Conservation (phyloP, 2,113 vertebrate species). For the Arothron firmamentum region DNA sequence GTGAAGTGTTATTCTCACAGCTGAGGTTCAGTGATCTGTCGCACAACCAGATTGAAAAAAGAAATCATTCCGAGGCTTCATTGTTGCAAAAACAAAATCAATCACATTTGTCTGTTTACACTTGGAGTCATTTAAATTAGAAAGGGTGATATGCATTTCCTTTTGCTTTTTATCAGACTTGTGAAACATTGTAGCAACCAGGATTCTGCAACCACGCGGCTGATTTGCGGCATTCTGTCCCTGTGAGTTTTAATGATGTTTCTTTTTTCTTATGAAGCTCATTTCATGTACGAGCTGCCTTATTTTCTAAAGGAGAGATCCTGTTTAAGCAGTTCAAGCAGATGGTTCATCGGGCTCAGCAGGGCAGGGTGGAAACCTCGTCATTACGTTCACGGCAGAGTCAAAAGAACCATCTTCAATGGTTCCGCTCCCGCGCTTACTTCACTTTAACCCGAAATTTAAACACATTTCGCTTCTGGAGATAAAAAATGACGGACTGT, state of each 20-base stretch:
- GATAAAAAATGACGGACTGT: too few relatives aligned
- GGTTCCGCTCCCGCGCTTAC: too few relatives aligned
- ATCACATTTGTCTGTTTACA: slow-evolving; percentile 24
- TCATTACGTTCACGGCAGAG: too few relatives aligned
- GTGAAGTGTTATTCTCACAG: slow-evolving; percentile 28
- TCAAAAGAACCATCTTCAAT: too few relatives aligned
- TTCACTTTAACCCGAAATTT: too few relatives aligned
- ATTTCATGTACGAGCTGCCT: slow-evolving; percentile 16
- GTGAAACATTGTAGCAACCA: slow-evolving; percentile 15
- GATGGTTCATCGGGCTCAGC: slow-evolving; percentile 38
- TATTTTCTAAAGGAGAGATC: slow-evolving; percentile 3
- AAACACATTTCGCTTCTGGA: too few relatives aligned
- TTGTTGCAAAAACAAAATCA: too few relatives aligned
- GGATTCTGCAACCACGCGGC: slow-evolving; percentile 19
- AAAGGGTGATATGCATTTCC: slow-evolving; percentile 33
- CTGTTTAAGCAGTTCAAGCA: slow-evolving; percentile 42
- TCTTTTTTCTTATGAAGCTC: slow-evolving; percentile 23
- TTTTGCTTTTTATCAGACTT: slow-evolving; percentile 32
- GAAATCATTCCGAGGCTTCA: too few relatives aligned
- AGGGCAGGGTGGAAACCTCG: slow-evolving; percentile 30
- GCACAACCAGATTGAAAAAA: slow-evolving; percentile 18
- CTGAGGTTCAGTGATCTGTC: slow-evolving; percentile 29
- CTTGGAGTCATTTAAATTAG: slow-evolving; percentile 30
- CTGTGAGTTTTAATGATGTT: slow-evolving; percentile 10
- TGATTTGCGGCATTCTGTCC: slow-evolving; percentile 37